Evolutionary conservation across 2,888 invertebrate species (phyloP).

Genomic region (Diloba caeruleocephala): DNA sequence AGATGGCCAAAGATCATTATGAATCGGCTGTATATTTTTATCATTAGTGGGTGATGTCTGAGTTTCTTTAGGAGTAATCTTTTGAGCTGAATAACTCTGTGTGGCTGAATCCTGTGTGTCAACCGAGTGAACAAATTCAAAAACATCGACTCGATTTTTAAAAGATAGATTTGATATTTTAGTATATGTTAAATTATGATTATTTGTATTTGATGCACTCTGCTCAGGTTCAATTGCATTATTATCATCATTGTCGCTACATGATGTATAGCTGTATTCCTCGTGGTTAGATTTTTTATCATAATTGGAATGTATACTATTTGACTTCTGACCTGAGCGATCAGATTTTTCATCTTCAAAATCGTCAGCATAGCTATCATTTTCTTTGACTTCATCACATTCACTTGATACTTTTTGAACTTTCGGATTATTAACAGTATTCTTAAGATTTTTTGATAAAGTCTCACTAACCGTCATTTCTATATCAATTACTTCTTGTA

Average conservation of each 20-base stretch:
- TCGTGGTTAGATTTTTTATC: constrained; percentile 34
- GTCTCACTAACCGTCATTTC: constrained; percentile 76
- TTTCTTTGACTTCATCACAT: constrained; percentile 53
- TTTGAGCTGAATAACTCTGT: constrained; percentile 73
- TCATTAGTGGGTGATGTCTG: constrained; percentile 80
- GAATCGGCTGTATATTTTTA: constrained; percentile 73
- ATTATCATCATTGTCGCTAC: constrained; percentile 18
- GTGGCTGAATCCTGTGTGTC: constrained; percentile 82
- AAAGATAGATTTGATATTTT: constrained; percentile 76
- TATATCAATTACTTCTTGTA: constrained; percentile 81
- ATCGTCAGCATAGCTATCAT: constrained; percentile 82
- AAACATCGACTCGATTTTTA: constrained; percentile 80
- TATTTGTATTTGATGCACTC: constrained; percentile 42
- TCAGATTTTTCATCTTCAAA: constrained; percentile 83
- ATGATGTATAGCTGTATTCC: constrained; percentile 31
- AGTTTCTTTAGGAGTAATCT: constrained; percentile 80
- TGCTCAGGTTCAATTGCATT: constrained; percentile 24
- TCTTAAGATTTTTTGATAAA: constrained; percentile 63
- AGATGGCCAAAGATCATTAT: constrained; percentile 78
- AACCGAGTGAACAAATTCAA: constrained; percentile 80
- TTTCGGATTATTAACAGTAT: constrained; percentile 43
- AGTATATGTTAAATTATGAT: constrained; percentile 64
- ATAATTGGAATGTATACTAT: constrained; percentile 34
- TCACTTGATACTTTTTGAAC: constrained; percentile 51
- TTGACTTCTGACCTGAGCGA: constrained; percentile 44